A percentile compares a stretch with the other conserved stretches of the same genome.
phyloP scores from a whole-genome alignment of 2,113 vertebrate genomes.

The Setophaga petechia region DNA sequence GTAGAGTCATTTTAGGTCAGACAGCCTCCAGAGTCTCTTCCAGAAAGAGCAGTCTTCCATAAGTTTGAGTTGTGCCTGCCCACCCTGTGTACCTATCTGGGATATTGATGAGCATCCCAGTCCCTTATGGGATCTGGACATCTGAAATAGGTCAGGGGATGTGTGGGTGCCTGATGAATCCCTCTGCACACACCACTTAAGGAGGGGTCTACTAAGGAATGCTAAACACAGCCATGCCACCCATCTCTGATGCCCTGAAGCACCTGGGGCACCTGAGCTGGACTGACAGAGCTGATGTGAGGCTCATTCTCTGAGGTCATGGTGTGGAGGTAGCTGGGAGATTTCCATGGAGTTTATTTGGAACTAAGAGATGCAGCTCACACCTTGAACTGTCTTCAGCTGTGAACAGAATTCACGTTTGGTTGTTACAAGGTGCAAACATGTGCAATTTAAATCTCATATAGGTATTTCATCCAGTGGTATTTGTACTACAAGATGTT shows the following conservation, averaged over 20 bases:
- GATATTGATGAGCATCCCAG: background rate
- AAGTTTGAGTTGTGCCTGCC: background rate
- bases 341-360: background rate
- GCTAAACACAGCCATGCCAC: rapidly evolving
- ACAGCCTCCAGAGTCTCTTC: background rate
- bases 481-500: background rate
- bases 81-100: background rate
- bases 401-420: background rate
- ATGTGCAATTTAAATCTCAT: background rate
- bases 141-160: background rate
- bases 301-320: background rate
- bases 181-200: background rate
- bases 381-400: background rate
- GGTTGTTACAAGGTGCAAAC: background rate
- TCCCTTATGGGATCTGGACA: background rate
- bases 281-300: background rate
- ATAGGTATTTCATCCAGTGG: background rate
- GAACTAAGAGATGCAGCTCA: background rate
- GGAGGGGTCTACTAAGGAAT: rapidly evolving
- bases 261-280: background rate
- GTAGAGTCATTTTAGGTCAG: background rate
- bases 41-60: background rate
- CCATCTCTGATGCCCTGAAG: background rate
- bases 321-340: background rate
- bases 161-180: background rate